Evolutionary conservation across 1,140 invertebrate species (phyloP), one percentile per base, ranked within the genome.

Genomic region (Nymphalis io): DNA sequence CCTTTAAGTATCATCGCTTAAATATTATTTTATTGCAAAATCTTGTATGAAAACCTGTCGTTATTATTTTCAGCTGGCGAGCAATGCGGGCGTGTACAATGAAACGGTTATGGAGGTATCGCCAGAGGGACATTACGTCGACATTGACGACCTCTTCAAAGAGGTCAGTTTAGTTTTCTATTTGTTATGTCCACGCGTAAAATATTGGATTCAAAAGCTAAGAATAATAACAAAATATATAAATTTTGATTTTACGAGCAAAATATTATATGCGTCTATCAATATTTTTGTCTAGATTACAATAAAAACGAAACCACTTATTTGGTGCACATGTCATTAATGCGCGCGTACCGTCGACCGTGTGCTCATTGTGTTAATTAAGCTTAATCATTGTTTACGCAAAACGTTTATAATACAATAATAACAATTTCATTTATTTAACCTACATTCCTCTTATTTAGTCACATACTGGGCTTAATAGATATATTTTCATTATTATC

Each of bases 101-200:
- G 76, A 75, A 60, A 75, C 72, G 8, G 81, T 74, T 63, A 60
- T 65, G 48, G 15, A 40, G 59, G 68, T 59, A 58, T 15, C 42
- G 55, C 44, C 63, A 16, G 58, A 67, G 38, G 53, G 21, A 42
- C 44, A 10, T 38, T n/a, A 21, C 53, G 51, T 46, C 23, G 73
- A 81, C 63, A 76, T 83, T 68, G 73, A 74, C 16, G 73, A 66
- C 11, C 76, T 81, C 27, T 74, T 83, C 59, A 69, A 66, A 12
- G 84, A 85, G 79, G 82, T 85, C 13, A 64, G 72, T 33, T 46
- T n/a, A 18, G 3, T 16, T 40, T n/a, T 44, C 12, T 21, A 2
- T 51, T 62, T 51, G 60, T 62, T 51, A 20, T 44, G 27, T 8
- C 11, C 12, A 21, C 3, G 42, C 40, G 12, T 39, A 38, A 12